These are phyloP conservation scores for Syngnathoides biaculeatus DNA, from an alignment of 2,113 vertebrate species.

Conservation along the genomic window DNA sequence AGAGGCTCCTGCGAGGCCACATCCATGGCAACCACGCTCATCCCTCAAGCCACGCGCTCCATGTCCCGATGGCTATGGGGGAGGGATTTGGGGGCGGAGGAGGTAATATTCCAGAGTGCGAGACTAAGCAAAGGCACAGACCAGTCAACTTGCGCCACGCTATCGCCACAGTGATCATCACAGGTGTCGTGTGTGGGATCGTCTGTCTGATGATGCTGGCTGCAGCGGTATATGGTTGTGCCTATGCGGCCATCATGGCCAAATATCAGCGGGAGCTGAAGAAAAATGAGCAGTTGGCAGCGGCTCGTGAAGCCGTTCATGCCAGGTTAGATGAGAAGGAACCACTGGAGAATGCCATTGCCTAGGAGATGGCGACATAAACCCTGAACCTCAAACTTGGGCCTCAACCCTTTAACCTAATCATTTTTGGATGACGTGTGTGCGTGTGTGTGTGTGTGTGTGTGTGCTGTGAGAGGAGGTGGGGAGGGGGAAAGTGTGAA, in stretches of 20 bases:
- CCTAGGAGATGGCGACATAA: constrained; percentile 60
- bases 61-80: constrained; percentile 54
- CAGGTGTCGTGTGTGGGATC: constrained; percentile 88
- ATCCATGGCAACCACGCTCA: constrained; percentile 65
- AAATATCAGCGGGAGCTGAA: constrained; percentile 80
- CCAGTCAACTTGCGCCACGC: constrained; percentile 85
- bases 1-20: constrained; percentile 59
- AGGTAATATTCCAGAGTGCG: constrained; percentile 69
- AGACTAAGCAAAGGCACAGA: constrained; percentile 77
- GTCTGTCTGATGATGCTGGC: constrained; percentile 95
- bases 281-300: constrained; percentile 68
- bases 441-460: constrained; percentile 24
- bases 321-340: constrained; percentile 73
- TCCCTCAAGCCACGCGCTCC: constrained; percentile 59
- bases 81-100: constrained; percentile 49
- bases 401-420: constrained; percentile 61
- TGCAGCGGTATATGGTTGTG: constrained; percentile 89
- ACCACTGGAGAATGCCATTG: constrained; percentile 70
- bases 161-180: constrained; percentile 89
- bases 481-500: constrained; percentile 2
- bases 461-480: constrained; percentile 29
- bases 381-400: constrained; percentile 32
- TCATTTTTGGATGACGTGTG: constrained; percentile 4
- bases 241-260: constrained; percentile 89
- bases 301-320: constrained; percentile 37